A percentile compares a stretch with the other conserved stretches of the same genome.
phyloP scores from a whole-genome alignment of 2,797 vertebrate genomes.

The Dromococcyx pavoninus region DNA sequence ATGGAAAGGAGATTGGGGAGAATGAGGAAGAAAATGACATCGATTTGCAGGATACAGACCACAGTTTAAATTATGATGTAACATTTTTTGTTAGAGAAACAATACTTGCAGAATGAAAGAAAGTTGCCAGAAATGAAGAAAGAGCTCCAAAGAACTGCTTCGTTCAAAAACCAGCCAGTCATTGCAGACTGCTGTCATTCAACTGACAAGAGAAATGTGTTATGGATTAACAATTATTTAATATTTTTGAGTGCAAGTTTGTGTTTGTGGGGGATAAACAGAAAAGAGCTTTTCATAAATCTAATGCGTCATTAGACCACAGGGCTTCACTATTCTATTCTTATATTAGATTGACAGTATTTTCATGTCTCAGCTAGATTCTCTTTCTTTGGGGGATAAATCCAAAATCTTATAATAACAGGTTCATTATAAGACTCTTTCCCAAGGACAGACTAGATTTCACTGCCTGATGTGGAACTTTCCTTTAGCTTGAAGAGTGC shows the following conservation, averaged over 20 bases:
- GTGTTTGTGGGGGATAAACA: neutral
- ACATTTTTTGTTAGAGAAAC: neutral
- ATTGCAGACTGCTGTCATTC: neutral
- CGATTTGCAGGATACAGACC: constrained; percentile 29
- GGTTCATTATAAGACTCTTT: constrained; percentile 17
- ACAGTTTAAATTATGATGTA: neutral
- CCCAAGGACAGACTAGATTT: neutral
- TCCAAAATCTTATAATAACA: neutral
- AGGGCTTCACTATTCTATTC: neutral
- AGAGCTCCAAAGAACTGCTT: neutral
- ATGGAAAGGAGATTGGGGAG: neutral
- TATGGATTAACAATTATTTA: constrained; percentile 6
- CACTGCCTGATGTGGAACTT: neutral
- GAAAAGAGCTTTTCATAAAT: neutral
- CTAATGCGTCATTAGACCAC: neutral
- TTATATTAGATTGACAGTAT: neutral
- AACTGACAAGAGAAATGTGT: neutral
- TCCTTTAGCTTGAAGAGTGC: neutral
- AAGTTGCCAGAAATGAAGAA: neutral
- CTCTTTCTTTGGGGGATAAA: neutral
- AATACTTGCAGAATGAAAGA: neutral
- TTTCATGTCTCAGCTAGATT: neutral
- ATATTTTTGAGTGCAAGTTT: neutral
- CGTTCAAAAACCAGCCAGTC: neutral
- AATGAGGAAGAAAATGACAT: neutral